phyloP scores from a whole-genome alignment of 2,797 vertebrate genomes.

The Protonibea diacanthus region DNA sequence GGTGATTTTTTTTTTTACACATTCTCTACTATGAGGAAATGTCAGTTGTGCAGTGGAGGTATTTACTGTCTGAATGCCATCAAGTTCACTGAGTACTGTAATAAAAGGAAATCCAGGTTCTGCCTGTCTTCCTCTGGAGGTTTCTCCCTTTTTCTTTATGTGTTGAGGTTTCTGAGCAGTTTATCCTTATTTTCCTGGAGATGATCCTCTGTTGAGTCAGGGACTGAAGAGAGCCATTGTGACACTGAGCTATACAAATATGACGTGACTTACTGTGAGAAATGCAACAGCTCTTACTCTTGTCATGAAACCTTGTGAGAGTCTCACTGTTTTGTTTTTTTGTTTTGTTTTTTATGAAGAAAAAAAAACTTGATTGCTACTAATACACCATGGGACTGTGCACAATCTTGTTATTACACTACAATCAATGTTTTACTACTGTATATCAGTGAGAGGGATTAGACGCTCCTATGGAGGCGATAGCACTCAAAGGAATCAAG shows the following conservation, averaged over 20 bases:
- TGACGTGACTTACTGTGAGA: constrained; percentile 10
- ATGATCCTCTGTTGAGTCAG: constrained; percentile 7
- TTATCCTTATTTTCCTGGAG: constrained; percentile 19
- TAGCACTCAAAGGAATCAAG: constrained; percentile 57
- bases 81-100: neutral
- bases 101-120: neutral
- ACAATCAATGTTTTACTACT: constrained; percentile 69
- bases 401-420: constrained; percentile 64
- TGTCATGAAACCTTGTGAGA: neutral
- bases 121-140: neutral
- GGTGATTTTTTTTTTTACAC: neutral
- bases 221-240: neutral
- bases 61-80: neutral
- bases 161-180: neutral
- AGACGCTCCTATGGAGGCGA: constrained; percentile 61
- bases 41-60: neutral
- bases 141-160: neutral
- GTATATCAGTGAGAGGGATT: constrained; percentile 67
- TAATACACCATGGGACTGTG: constrained; percentile 26
- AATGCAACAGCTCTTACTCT: constrained; percentile 6
- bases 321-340: neutral
- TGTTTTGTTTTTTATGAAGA: constrained; percentile 8
- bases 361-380: constrained; percentile 22
- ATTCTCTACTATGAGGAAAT: neutral
- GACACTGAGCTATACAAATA: constrained; percentile 20